Evolutionary conservation across 2,888 invertebrate species (phyloP), one percentile per base, ranked within the genome.

Genomic region (Ashinkailepas kermadecensis): DNA sequence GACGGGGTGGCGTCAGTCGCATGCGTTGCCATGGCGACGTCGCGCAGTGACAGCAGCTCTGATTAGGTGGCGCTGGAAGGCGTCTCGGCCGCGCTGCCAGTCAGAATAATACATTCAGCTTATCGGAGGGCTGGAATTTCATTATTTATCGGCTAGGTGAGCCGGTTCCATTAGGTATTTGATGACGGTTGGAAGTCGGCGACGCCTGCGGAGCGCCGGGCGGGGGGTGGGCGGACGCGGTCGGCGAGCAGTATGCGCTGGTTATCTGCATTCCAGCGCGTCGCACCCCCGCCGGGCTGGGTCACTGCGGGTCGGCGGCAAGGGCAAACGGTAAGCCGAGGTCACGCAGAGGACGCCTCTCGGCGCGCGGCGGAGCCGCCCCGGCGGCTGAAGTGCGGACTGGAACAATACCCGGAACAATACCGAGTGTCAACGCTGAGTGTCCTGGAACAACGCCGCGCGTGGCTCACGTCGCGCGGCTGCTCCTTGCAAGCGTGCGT

Each of bases 61-160:
- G 39, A 39, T 39, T 39, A 39, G 39, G 39, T 39, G 39, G 39
- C 39, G 39, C 39, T 39, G 39, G 39, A 39, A 39, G 39, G 39
- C 39, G 39, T 39, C 39, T 39, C 39, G 39, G 39, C 39, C 39
- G 39, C 39, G 39, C 39, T 39, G 13, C 67, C 67, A 25, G 67
- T 25, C 67, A 25, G 67, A 67, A n/a, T 67, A 67, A 67, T 67
- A 67, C 25, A 67, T 67, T 67, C 67, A 67, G 67, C 67, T 25
- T 25, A 67, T 67, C 67, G 25, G 25, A 13, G 25, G 67, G 25
- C 67, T 13, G 67, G 67, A 67, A 67, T 67, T 67, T 13, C 67
- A 25, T 67, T 67, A 67, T 67, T 67, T 67, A 67, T 13, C 25
- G 67, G 67, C 25, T 3, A 4, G 67, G 39, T 18, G 15, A 6